Evolutionary conservation across 2,888 invertebrate species (phyloP).

Genomic region (Ethmia dodecea): DNA sequence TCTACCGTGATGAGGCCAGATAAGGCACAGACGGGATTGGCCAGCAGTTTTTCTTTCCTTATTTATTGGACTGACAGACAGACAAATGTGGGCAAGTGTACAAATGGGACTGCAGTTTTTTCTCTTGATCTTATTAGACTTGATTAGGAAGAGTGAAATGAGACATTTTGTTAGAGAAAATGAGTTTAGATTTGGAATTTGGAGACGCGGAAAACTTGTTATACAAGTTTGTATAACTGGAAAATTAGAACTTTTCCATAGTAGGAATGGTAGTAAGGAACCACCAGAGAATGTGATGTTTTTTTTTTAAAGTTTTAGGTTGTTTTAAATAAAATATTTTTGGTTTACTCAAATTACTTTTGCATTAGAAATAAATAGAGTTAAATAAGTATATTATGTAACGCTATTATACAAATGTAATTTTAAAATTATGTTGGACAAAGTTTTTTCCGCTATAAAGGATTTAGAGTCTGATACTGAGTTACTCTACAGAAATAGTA

Average conservation of each 20-base stretch:
- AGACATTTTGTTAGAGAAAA: conserved; percentile 22
- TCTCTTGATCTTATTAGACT: conserved; percentile 35
- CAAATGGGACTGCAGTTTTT: conserved; percentile 54
- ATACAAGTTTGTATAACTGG: not conserved
- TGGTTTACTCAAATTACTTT: no score
- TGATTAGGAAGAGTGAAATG: conserved; percentile 47
- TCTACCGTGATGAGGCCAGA: conserved; percentile 60
- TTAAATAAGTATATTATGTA: no score
- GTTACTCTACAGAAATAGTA: no score
- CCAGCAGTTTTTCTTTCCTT: conserved; percentile 56
- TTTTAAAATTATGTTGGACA: no score
- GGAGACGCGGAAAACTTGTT: not conserved
- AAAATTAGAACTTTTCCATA: not conserved
- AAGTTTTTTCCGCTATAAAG: no score
- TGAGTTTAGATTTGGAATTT: conserved; percentile 1
- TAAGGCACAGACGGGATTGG: conserved; percentile 69
- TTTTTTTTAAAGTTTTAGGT: no score
- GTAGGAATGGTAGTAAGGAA: not conserved
- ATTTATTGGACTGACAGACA: conserved; percentile 67
- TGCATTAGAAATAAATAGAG: no score
- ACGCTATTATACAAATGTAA: no score
- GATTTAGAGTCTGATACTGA: no score
- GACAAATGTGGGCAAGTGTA: conserved; percentile 66
- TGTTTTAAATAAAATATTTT: no score
- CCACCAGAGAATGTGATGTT: no score